Percentiles rank a stretch among this genome's conserved stretches.
phyloP scores from a whole-genome alignment of 2,797 vertebrate species.

The Prionace glauca region DNA sequence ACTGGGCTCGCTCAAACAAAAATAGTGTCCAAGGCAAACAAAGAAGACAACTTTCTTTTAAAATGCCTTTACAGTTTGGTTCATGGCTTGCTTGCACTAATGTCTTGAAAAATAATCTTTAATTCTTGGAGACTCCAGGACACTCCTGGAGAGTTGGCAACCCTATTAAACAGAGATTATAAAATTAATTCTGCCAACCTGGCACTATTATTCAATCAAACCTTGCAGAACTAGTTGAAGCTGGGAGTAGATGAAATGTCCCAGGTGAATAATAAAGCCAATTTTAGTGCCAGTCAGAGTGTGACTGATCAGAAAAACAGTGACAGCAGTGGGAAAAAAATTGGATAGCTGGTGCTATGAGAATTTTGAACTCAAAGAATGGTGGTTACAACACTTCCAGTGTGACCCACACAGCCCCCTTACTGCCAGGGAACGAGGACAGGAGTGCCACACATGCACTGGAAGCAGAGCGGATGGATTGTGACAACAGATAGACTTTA shows the following conservation, averaged over 20 bases:
- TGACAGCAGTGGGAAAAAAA: not conserved
- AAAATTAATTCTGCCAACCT: conserved; percentile 7
- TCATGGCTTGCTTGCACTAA: too few relatives aligned
- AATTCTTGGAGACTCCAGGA: too few relatives aligned
- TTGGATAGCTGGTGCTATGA: not conserved
- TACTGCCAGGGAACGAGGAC: not conserved
- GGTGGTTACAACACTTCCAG: not conserved
- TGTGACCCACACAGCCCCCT: not conserved
- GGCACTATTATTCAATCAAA: not conserved
- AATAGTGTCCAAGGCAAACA: not conserved
- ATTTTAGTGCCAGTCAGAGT: not conserved
- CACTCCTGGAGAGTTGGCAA: not conserved
- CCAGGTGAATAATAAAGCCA: not conserved
- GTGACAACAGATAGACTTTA: not conserved
- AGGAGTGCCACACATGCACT: not conserved
- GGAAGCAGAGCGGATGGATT: not conserved
- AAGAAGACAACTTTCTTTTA: not conserved
- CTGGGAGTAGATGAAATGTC: not conserved
- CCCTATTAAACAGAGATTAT: not conserved
- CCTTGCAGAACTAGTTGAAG: not conserved
- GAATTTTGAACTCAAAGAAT: not conserved
- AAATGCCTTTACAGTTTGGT: not conserved
- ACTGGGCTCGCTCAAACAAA: not conserved
- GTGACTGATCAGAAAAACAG: not conserved
- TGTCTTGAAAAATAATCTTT: too few relatives aligned